These are phyloP conservation scores for Torymus tubicola DNA, from an alignment of 2,888 invertebrate species.

Conservation along the genomic window DNA sequence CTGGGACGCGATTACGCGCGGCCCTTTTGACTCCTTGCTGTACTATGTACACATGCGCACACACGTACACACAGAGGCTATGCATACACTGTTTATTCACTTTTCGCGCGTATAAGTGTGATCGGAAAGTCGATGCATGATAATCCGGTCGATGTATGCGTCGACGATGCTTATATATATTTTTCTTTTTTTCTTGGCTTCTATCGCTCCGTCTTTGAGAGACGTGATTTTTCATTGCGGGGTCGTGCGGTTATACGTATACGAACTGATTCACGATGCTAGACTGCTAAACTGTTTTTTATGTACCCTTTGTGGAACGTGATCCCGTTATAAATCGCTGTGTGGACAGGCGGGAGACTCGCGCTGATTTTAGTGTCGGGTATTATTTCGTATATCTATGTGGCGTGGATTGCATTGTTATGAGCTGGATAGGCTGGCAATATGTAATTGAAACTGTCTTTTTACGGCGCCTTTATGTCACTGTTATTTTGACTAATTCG, in stretches of 20 bases:
- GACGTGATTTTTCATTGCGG: background rate
- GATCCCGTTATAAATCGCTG: conserved; percentile 44
- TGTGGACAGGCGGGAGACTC: conserved; percentile 32
- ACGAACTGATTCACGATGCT: background rate
- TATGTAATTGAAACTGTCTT: background rate
- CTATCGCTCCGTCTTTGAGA: background rate
- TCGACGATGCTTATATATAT: background rate
- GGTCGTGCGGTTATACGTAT: background rate
- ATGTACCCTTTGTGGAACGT: conserved; percentile 46
- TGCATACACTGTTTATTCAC: conserved; percentile 48
- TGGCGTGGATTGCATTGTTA: conserved; percentile 5
- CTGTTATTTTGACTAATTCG: too few species aligned
- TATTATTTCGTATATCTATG: conserved; percentile 21
- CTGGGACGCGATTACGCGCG: conserved; percentile 74
- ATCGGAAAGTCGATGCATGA: background rate
- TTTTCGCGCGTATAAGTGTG: conserved; percentile 39
- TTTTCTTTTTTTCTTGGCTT: conserved; percentile 15
- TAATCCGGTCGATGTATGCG: conserved; percentile 36
- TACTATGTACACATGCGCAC: too few species aligned
- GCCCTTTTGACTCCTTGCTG: too few species aligned
- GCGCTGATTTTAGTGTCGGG: conserved; percentile 17
- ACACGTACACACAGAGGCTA: too few species aligned
- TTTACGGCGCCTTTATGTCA: too few species aligned
- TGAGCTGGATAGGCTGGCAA: too few species aligned
- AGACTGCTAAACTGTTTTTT: conserved; percentile 49